These are phyloP conservation scores for Anas platyrhynchos DNA, from an alignment of 2,113 vertebrate species.

Conservation along the genomic window DNA sequence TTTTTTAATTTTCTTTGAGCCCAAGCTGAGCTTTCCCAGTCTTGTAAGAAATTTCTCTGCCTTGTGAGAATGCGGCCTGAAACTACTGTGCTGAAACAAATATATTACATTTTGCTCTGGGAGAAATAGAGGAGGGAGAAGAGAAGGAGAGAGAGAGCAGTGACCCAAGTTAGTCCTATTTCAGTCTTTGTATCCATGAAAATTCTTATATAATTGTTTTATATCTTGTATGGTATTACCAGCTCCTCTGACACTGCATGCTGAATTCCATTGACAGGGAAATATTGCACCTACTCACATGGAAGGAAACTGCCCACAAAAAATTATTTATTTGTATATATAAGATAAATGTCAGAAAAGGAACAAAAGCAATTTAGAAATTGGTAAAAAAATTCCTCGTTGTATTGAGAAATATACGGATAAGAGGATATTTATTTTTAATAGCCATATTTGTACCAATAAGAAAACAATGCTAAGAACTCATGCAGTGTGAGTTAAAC, in stretches of 20 bases:
- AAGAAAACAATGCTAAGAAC: neutral
- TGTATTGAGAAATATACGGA: neutral
- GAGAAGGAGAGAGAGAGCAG: neutral
- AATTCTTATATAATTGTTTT: neutral
- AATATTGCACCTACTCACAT: neutral
- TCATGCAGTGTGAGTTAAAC: too few relatives aligned
- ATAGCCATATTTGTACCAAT: neutral
- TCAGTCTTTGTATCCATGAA: neutral
- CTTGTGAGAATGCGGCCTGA: neutral
- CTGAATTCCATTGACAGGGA: neutral
- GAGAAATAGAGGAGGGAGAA: neutral
- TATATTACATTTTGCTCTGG: neutral
- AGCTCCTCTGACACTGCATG: neutral
- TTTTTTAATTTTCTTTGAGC: slow-evolving; percentile 45
- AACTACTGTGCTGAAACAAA: neutral
- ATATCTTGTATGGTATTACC: neutral
- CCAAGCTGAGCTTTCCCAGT: neutral
- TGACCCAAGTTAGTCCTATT: neutral
- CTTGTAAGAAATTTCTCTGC: slow-evolving; percentile 18
- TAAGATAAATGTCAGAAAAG: neutral
- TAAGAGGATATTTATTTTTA: neutral
- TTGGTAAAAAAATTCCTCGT: neutral
- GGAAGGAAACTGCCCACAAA: neutral
- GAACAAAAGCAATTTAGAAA: neutral
- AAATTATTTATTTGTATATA: neutral